phyloP scores from a whole-genome alignment of 2,888 invertebrate species.

The Drosophila koepferae region DNA sequence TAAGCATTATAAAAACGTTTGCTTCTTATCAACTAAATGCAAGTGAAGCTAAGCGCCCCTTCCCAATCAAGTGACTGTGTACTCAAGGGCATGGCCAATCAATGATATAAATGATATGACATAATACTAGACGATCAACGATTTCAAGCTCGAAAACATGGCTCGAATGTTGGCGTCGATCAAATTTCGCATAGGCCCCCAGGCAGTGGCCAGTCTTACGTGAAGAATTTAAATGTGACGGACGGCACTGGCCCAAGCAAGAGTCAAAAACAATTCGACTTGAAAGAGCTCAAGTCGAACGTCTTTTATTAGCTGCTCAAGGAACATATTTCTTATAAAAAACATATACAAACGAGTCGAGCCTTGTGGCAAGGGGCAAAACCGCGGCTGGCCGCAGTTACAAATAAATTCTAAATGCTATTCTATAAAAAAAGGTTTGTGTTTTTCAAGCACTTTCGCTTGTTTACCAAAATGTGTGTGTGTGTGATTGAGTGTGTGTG shows the following conservation, averaged over 20 bases:
- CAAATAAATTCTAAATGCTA: slow-evolving; percentile 57
- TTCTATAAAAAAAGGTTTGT: slow-evolving; percentile 50
- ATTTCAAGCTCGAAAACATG: slow-evolving; percentile 10
- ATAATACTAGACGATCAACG: slow-evolving; percentile 49
- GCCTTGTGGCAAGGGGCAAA: slow-evolving; percentile 43
- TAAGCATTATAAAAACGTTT: slow-evolving; percentile 43
- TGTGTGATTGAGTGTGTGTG: slow-evolving; percentile 27
- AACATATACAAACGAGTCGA: slow-evolving; percentile 2
- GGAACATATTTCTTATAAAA: slow-evolving; percentile 13
- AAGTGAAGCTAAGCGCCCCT: slow-evolving; percentile 44
- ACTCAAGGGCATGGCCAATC: not conserved
- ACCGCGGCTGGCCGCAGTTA: slow-evolving; percentile 42
- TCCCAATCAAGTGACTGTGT: slow-evolving; percentile 28
- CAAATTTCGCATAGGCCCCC: slow-evolving; percentile 2
- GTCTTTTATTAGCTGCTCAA: slow-evolving; percentile 38
- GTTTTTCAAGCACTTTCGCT: slow-evolving; percentile 63
- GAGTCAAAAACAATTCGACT: slow-evolving; percentile 35
- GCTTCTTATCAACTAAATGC: slow-evolving; percentile 50
- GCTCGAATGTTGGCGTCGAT: slow-evolving; percentile 28
- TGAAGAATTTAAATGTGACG: slow-evolving; percentile 7
- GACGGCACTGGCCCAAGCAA: slow-evolving; percentile 48
- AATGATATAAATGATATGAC: slow-evolving; percentile 46
- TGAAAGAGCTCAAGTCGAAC: slow-evolving; percentile 42
- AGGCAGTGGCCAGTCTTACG: slow-evolving; percentile 28
- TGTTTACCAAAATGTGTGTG: slow-evolving; percentile 46